Conservation (phyloP, 92 coral and sea anemone species). For the Blastomussa wellsi region DNA sequence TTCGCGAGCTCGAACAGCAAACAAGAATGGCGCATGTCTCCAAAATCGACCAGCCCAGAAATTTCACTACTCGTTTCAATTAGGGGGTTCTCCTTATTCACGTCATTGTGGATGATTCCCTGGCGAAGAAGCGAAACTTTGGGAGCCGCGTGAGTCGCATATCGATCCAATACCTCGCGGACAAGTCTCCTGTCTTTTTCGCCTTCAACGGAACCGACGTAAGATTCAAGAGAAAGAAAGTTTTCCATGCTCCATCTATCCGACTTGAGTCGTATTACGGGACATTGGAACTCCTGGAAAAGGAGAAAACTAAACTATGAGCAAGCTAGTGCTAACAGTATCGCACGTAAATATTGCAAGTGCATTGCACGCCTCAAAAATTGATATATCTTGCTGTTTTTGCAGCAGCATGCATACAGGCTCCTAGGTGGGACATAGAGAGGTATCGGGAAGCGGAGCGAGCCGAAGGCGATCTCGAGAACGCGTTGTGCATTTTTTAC, state of each 20-base stretch:
- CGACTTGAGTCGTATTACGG: conserved; percentile 34
- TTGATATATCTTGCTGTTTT: no score
- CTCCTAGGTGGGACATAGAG: no score
- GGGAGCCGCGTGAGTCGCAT: conserved; percentile 52
- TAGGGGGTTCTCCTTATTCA: conserved; percentile 46
- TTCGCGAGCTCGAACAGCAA: conserved; percentile 61
- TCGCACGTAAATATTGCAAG: no score
- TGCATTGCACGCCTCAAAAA: no score
- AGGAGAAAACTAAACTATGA: neutral
- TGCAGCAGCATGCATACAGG: no score
- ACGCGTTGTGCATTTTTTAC: no score
- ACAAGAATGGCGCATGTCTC: conserved; percentile 61
- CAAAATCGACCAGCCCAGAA: conserved; percentile 72
- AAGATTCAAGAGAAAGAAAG: conserved; percentile 53
- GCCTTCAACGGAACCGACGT: conserved; percentile 37
- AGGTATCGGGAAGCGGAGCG: no score
- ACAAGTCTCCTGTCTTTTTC: conserved; percentile 38
- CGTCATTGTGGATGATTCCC: conserved; percentile 65
- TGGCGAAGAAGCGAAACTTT: conserved; percentile 39
- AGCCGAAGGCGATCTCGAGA: no score
- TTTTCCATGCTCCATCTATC: conserved; percentile 67
- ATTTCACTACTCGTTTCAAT: conserved; percentile 10
- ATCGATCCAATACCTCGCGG: conserved; percentile 42
- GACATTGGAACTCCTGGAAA: conserved; percentile 60
- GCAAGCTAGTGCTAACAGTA: no score